Conservation (phyloP, 2,888 invertebrate genomes). For the Melanophora roralis region DNA sequence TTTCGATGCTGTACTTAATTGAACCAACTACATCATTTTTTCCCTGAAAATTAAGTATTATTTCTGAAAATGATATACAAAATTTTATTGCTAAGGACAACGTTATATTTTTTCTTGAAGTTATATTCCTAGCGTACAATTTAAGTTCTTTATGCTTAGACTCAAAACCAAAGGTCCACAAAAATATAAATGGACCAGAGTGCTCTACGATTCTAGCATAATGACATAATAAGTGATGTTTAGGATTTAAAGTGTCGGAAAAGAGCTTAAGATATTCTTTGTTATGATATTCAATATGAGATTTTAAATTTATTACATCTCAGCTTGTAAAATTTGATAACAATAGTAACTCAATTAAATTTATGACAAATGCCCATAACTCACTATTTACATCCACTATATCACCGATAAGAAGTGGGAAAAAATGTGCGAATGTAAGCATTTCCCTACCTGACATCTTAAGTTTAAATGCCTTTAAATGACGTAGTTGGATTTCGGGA, state of each 20-base stretch:
- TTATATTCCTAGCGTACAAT: constrained; percentile 27
- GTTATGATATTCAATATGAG: background rate
- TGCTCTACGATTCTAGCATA: constrained; percentile 25
- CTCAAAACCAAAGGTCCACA: constrained; percentile 16
- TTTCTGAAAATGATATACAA: constrained; percentile 9
- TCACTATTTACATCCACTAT: background rate
- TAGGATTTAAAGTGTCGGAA: background rate
- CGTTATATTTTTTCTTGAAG: background rate
- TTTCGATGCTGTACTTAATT: background rate
- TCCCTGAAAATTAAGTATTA: constrained; percentile 21
- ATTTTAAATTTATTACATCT: constrained; percentile 5
- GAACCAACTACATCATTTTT: background rate
- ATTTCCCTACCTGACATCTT: too few relatives aligned
- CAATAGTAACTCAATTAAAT: background rate
- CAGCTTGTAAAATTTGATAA: background rate
- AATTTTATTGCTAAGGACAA: background rate
- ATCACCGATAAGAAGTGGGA: background rate
- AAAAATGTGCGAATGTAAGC: background rate
- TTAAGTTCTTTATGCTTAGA: constrained; percentile 43
- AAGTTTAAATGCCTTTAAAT: constrained; percentile 1
- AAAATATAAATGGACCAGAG: constrained; percentile 32
- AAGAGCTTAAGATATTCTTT: background rate
- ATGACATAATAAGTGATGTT: constrained; percentile 14
- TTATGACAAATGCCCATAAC: background rate
- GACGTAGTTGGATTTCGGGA: background rate